Conservation (phyloP, 37 sponge, comb jelly and placozoan genomes). For the Hexactinellida sp. region DNA sequence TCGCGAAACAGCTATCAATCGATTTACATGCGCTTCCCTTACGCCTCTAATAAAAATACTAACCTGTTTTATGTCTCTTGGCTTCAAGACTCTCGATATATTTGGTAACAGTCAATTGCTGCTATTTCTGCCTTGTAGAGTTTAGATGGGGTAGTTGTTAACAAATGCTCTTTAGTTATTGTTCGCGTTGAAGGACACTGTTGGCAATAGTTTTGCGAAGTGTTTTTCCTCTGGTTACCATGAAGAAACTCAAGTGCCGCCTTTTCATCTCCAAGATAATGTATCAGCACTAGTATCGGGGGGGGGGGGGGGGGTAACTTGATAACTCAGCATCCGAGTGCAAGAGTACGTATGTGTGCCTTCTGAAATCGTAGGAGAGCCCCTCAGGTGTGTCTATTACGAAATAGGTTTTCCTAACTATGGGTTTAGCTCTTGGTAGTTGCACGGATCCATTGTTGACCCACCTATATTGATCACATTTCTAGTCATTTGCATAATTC, state of each 20-base stretch:
- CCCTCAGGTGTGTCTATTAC: slow-evolving; percentile 28
- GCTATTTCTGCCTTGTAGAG: neutral
- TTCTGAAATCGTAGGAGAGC: slow-evolving; percentile 24
- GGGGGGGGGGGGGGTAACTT: neutral
- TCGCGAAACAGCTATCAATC: too few species aligned
- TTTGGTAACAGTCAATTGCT: neutral
- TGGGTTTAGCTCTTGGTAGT: neutral
- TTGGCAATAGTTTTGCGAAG: neutral
- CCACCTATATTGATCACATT: neutral
- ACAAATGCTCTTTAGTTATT: neutral
- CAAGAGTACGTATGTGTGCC: slow-evolving; percentile 32
- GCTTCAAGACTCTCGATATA: neutral
- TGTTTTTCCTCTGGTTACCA: neutral
- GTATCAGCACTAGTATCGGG: neutral
- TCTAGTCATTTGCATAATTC: too few species aligned
- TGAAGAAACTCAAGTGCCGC: neutral
- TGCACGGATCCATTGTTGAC: neutral
- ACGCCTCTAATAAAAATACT: too few species aligned
- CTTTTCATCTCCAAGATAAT: neutral
- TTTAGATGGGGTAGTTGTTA: neutral
- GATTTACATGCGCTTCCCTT: too few species aligned
- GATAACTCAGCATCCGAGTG: slow-evolving; percentile 2
- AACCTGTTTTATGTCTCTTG: neutral
- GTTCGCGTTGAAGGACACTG: slow-evolving; percentile 12
- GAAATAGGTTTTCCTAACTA: slow-evolving; percentile 24